Evolutionary conservation across 2,888 invertebrate species (phyloP), one percentile per base, ranked within the genome.

Genomic region (Panzeria rudis): DNA sequence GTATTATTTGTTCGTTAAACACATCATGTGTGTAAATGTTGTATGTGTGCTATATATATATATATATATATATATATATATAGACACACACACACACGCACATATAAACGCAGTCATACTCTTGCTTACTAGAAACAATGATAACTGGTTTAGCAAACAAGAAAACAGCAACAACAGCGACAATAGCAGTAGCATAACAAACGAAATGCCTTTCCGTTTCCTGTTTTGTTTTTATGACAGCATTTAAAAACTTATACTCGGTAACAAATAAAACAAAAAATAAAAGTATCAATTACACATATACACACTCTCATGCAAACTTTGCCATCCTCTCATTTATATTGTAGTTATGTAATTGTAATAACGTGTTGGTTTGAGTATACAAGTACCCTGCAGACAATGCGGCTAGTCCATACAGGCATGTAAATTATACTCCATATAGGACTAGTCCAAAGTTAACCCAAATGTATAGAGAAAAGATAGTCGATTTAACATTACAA

Each of bases 151-250:
- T 82, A 75, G 78, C 32, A 56, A 69, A 68, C 54, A 84, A 64
- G 35, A 72, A 41, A 13, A 64, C 35, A 62, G 56, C 64, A 71
- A 66, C 29, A 38, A 50, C 25, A 44, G 41, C 8, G n/a, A 1
- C 23, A 59, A 17, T 50, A 29, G 23, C 61, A 29, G 72, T 38
- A 47, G 47, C 52, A 79, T 56, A 86, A 83, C 84, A 81, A 80
- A 83, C 77, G 59, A 72, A 79, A 82, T 75, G 78, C 80, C 83
- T 87, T 87, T 87, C 86, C 86, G 84, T 86, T 86, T 87, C 87
- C 87, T 76, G 87, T 83, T 85, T 86, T 83, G 80, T 83, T 86
- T 86, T 87, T 86, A 87, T 86, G 86, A 73, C 85, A 85, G 69
- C 86, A 75, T 81, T 84, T 84, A 82, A 56, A 71, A 83, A 76